Evolutionary conservation across 1,140 invertebrate species (phyloP).

Genomic region (Megalonaias nervosa): DNA sequence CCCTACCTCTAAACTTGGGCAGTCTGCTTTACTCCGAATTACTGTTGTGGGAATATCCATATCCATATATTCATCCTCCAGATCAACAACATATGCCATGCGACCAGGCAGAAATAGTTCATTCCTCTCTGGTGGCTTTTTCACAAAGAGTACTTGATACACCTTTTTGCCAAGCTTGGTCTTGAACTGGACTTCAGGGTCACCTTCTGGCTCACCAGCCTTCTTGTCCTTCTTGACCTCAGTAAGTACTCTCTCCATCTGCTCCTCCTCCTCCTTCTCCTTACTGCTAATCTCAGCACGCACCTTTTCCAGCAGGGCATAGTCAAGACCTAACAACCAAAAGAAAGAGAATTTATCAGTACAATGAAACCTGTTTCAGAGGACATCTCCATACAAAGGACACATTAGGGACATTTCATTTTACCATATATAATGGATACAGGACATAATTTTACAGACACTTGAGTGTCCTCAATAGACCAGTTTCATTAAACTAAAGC

Average conservation of each 20-base stretch:
- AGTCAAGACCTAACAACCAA: conserved; percentile 84
- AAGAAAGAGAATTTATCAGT: not conserved
- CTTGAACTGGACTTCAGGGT: conserved; percentile 41
- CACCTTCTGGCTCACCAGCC: conserved; percentile 33
- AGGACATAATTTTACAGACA: no score
- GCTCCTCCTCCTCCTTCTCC: conserved; percentile 88
- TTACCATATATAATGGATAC: no score
- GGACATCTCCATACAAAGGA: no score
- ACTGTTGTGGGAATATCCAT: conserved; percentile 97
- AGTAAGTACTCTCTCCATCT: conserved; percentile 77
- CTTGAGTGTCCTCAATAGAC: no score
- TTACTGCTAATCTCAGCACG: conserved; percentile 85
- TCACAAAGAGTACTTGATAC: conserved; percentile 72
- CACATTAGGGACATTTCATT: no score
- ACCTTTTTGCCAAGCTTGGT: conserved; percentile 69
- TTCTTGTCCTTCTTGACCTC: conserved; percentile 18
- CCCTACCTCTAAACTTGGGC: conserved; percentile 79
- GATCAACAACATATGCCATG: conserved; percentile 98
- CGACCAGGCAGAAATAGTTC: conserved; percentile 96
- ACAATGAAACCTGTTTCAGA: no score
- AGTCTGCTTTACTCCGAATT: conserved; percentile 95
- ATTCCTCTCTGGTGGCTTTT: conserved; percentile 80
- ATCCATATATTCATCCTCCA: conserved; percentile 92
- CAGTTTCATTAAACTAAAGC: no score
- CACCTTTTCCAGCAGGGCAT: conserved; percentile 97